Percentiles rank a stretch among this genome's conserved stretches.
These are phyloP conservation scores for Erebia ligea DNA, from an alignment of 2,888 invertebrate species.

Conservation along the genomic window DNA sequence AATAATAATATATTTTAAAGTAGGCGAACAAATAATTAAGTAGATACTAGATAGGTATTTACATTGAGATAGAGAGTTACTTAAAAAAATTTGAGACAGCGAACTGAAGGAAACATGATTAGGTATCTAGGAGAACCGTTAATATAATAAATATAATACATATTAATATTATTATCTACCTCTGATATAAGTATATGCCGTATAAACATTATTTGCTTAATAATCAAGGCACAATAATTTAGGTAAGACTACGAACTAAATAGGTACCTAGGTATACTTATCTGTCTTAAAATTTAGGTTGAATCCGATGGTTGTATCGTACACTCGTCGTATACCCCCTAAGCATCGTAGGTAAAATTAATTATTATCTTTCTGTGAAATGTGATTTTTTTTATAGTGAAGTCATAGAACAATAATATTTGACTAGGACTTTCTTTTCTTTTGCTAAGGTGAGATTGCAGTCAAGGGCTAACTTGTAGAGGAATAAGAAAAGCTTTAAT, in stretches of 20 bases:
- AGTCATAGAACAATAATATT: too few relatives aligned
- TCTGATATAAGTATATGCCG: conserved; percentile 18
- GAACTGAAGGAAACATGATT: conserved; percentile 38
- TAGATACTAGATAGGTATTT: conserved; percentile 53
- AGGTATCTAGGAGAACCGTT: conserved; percentile 21
- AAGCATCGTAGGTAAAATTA: too few relatives aligned
- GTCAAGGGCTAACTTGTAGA: too few relatives aligned
- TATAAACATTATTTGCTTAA: conserved; percentile 28
- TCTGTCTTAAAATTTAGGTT: too few relatives aligned
- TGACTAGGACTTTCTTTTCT: too few relatives aligned
- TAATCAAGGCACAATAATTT: conserved; percentile 7
- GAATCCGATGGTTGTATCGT: too few relatives aligned
- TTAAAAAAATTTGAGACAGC: conserved; percentile 41
- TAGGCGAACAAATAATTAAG: conserved; percentile 59
- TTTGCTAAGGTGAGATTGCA: too few relatives aligned
- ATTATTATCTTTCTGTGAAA: too few relatives aligned
- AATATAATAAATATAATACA: conserved; percentile 15
- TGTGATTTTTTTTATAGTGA: too few relatives aligned
- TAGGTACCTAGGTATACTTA: neutral
- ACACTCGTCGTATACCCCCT: too few relatives aligned
- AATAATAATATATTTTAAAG: conserved; percentile 62
- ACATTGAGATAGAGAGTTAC: conserved; percentile 52
- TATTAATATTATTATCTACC: neutral
- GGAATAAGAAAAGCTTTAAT: too few relatives aligned
- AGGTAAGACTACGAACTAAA: neutral